Conservation (phyloP, 2,113 vertebrate species). For the Trematomus loennbergii region DNA sequence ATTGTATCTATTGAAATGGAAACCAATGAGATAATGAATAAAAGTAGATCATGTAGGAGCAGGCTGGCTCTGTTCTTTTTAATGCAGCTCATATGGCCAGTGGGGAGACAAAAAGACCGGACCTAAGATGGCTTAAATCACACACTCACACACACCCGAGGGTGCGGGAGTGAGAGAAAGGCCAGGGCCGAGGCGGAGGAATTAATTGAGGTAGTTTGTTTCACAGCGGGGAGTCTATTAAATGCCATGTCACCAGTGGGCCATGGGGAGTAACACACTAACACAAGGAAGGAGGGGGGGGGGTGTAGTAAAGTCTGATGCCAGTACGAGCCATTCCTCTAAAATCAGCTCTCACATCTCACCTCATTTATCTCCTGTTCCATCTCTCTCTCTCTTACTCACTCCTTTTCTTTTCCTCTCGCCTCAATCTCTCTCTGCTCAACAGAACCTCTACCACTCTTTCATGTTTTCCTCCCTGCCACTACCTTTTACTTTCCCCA, state of each 20-base stretch:
- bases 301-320: slow-evolving; percentile 32
- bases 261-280: slow-evolving; percentile 80
- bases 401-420: background rate
- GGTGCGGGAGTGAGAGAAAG: slow-evolving; percentile 73
- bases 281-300: slow-evolving; percentile 29
- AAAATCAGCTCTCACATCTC: slow-evolving; percentile 61
- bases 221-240: slow-evolving; percentile 85
- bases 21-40: slow-evolving; percentile 52
- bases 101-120: slow-evolving; percentile 46
- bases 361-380: slow-evolving; percentile 52
- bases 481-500: background rate
- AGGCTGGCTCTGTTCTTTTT: slow-evolving; percentile 36
- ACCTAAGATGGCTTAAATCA: slow-evolving; percentile 61
- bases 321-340: slow-evolving; percentile 43
- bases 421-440: background rate
- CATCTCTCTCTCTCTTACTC: slow-evolving; percentile 9
- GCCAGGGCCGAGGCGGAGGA: slow-evolving; percentile 80
- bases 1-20: slow-evolving; percentile 36
- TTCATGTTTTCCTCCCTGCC: background rate
- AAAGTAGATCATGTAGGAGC: slow-evolving; percentile 47
- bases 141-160: slow-evolving; percentile 68
- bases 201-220: slow-evolving; percentile 88
- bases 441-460: background rate
- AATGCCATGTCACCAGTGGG: slow-evolving; percentile 85
- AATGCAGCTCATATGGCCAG: slow-evolving; percentile 38